Base-by-base conservation (phyloP, 2,797 vertebrate species). In the Onychomys leucogaster region DNA sequence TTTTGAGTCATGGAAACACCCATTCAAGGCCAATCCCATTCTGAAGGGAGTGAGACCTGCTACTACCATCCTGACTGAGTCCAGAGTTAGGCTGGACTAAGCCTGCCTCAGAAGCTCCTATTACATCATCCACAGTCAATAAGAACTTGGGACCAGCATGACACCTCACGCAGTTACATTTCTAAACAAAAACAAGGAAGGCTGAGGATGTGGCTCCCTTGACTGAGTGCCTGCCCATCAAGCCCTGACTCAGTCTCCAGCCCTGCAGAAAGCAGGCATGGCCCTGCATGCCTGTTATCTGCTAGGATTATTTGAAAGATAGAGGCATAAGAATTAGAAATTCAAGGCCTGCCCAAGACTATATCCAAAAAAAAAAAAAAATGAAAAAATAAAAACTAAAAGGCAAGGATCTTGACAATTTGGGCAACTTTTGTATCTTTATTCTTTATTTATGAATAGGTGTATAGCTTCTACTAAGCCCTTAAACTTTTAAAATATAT, bases 11-110 rank as follows among this genome's bases (percentile, higher is more conserved):
- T 86, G 7, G 82, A 41, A 63, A 89, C 16, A 78, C 37, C 76
- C 49, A 65, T 65, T 95, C 80, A 92, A 96, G 95, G 94, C 85
- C 89, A 94, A 55, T 27, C 67, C 94, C 82, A 95, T 85, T 95
- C 83, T 89, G 91, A 81, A 90, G 34, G 85, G 82, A 78, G 27
- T 59, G 27, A 92, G 84, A 71, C 34, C 78, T 76, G 89, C 75
- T 23, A 88, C 75, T 23, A 88, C 59, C 46, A 73, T 71, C 76
- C 93, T 80, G 63, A 88, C 25, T 43, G n/a, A 59, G 57, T 71
- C 87, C 73, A 90, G 13, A 86, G 57, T 82, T 69, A 94, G 43
- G 34, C 29, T 67, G 46, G 57, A 92, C 67, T 90, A 96, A 83
- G 92, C 61, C 89, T 57, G 29, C 84, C 43, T 89, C 89, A 96